Conservation (phyloP, 1,140 invertebrate genomes). For the Bombus haemorrhoidalis region DNA sequence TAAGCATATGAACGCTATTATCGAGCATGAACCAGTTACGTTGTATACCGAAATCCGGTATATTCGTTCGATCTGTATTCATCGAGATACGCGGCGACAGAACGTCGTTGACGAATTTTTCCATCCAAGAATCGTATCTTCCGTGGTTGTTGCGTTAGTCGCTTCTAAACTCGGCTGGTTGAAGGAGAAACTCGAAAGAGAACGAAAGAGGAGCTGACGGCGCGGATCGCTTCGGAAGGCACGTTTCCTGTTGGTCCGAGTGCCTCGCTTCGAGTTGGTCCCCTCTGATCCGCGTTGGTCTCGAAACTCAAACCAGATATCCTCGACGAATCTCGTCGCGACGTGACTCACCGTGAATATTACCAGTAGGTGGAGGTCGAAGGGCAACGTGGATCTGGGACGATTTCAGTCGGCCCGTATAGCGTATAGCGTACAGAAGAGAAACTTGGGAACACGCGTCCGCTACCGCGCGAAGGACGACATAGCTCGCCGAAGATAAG, state of each 20-base stretch:
- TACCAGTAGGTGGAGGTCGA: conserved; percentile 54
- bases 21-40: conserved; percentile 17
- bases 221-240: neutral
- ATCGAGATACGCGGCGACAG: too few relatives aligned
- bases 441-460: conserved; percentile 12
- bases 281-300: conserved; percentile 52
- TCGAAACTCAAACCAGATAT: conserved; percentile 12
- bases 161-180: neutral
- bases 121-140: neutral
- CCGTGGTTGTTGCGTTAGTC: too few relatives aligned
- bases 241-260: conserved; percentile 19
- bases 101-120: neutral
- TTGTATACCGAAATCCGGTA: neutral
- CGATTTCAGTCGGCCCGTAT: conserved; percentile 36
- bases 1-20: conserved; percentile 10
- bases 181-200: neutral
- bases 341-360: conserved; percentile 53
- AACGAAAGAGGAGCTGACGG: neutral
- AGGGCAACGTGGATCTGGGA: conserved; percentile 59
- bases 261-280: conserved; percentile 56
- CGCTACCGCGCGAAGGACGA: neutral
- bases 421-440: conserved; percentile 6
- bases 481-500: too few relatives aligned
- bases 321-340: conserved; percentile 16
- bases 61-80: neutral